Evolutionary conservation across 2,888 invertebrate species (phyloP).

Genomic region (Leistus spinibarbis): DNA sequence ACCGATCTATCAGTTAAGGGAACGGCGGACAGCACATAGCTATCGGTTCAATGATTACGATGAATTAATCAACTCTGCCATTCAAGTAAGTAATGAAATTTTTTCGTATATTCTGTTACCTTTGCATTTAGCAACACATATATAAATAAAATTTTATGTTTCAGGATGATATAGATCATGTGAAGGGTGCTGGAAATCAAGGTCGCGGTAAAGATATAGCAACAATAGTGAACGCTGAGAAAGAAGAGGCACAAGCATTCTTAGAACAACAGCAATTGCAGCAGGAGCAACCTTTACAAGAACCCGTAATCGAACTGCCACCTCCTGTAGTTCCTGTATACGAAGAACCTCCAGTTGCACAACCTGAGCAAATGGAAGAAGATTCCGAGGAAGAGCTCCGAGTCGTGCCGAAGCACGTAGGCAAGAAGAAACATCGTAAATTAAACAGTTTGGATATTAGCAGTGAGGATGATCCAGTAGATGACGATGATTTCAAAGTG

Average conservation of each 20-base stretch:
- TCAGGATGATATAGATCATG: conserved; percentile 75
- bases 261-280: conserved; percentile 48
- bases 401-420: conserved; percentile 47
- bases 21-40: conserved; percentile 79
- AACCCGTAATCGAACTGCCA: conserved; percentile 45
- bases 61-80: conserved; percentile 91
- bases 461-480: conserved; percentile 76
- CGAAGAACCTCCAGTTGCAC: conserved; percentile 51
- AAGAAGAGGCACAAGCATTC: conserved; percentile 66
- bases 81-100: conserved; percentile 62
- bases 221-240: conserved; percentile 82
- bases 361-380: conserved; percentile 50
- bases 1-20: conserved; percentile 84
- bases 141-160: conserved; percentile 19
- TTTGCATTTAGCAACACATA: too few species aligned
- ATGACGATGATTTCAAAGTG: conserved; percentile 92
- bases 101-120: too few species aligned
- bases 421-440: conserved; percentile 72
- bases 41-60: conserved; percentile 93
- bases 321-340: conserved; percentile 42
- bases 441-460: conserved; percentile 74
- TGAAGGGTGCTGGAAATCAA: conserved; percentile 79
- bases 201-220: conserved; percentile 90
- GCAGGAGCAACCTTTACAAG: conserved; percentile 48
- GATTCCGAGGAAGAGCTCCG: conserved; percentile 53